Conservation (phyloP, 2,113 vertebrate species). For the Megaptera novaeangliae region DNA sequence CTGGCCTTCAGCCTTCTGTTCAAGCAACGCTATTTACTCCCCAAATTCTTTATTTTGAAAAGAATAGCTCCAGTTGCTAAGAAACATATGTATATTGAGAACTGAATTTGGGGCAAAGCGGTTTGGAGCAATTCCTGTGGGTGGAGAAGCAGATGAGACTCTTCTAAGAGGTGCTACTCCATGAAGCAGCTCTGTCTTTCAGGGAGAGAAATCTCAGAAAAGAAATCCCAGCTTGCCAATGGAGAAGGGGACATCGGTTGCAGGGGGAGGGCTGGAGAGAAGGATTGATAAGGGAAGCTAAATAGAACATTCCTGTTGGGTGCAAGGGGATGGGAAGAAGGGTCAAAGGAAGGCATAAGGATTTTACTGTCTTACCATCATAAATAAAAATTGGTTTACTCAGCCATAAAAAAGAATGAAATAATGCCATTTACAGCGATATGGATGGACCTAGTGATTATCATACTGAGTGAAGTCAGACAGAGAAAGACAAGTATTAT, state of each 20-base stretch:
- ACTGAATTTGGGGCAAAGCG: background rate
- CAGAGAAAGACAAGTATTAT: too few species aligned
- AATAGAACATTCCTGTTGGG: background rate
- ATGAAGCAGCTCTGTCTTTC: background rate
- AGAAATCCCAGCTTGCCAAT: background rate
- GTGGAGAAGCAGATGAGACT: background rate
- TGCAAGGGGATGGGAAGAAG: background rate
- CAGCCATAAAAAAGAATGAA: too few species aligned
- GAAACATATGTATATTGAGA: background rate
- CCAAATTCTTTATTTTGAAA: background rate
- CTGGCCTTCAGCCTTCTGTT: background rate
- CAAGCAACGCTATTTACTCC: background rate
- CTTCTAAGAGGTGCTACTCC: background rate
- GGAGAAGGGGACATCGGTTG: background rate
- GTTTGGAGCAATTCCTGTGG: background rate
- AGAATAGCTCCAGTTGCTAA: background rate
- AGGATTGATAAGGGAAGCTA: background rate
- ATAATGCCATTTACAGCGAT: too few species aligned
- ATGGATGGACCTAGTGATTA: too few species aligned
- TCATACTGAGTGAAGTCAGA: too few species aligned
- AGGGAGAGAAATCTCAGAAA: background rate
- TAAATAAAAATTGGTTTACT: background rate
- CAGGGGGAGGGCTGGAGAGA: background rate
- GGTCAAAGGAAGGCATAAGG: background rate
- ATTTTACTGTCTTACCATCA: background rate